phyloP scores from a whole-genome alignment of 2,797 vertebrate species.

The Nannoperca obscura region DNA sequence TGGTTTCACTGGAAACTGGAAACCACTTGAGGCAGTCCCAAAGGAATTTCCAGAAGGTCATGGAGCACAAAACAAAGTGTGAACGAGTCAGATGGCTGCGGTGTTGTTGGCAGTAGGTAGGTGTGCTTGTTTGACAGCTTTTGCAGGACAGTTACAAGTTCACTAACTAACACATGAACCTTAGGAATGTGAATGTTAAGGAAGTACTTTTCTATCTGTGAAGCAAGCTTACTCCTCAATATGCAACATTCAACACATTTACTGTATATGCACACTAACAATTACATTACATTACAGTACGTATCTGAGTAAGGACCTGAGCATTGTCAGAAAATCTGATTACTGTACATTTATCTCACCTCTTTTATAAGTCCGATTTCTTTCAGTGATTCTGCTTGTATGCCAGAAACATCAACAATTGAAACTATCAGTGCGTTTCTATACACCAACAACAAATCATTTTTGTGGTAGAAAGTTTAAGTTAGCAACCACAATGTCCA shows the following conservation, averaged over 20 bases:
- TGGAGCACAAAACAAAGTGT: not conserved
- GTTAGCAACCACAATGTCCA: not conserved
- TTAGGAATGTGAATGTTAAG: not conserved
- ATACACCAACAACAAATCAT: not conserved
- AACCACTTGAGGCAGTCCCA: not conserved
- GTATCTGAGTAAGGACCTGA: not conserved
- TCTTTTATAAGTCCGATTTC: too few relatives aligned
- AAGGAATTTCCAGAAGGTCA: not conserved
- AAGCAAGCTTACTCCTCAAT: not conserved
- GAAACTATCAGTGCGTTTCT: not conserved
- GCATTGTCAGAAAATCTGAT: too few relatives aligned
- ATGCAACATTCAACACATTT: not conserved
- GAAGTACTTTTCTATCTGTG: not conserved
- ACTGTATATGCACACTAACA: not conserved
- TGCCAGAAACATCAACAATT: too few relatives aligned
- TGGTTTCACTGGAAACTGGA: slow-evolving; percentile 18
- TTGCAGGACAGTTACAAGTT: not conserved
- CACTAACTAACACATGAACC: not conserved
- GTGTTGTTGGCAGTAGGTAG: not conserved
- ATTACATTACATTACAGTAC: not conserved
- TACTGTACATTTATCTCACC: not conserved
- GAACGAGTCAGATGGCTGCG: not conserved
- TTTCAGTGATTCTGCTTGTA: too few relatives aligned
- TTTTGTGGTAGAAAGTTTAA: not conserved
- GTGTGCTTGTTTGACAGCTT: not conserved